Percentiles rank a stretch among this genome's conserved stretches.
Conservation (phyloP, 2,113 vertebrate species). For the Tachysurus vachellii region DNA sequence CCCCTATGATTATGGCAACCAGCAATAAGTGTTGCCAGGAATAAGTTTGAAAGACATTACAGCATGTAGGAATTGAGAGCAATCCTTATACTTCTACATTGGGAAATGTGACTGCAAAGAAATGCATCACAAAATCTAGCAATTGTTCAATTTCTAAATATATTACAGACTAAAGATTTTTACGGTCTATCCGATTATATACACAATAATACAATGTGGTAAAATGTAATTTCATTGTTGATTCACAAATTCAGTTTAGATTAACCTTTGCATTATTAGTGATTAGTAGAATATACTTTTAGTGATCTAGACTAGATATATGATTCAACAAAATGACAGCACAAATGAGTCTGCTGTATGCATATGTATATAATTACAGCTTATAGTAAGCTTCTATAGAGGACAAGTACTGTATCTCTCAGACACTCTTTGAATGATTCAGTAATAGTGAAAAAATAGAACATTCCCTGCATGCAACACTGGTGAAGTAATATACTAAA, state of each 20-base stretch:
- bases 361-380: neutral
- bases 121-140: neutral
- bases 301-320: neutral
- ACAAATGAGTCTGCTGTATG: neutral
- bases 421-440: neutral
- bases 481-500: slow-evolving; percentile 31
- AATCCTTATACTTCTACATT: neutral
- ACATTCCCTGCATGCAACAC: neutral
- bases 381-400: neutral
- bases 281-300: neutral
- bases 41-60: neutral
- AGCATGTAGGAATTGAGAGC: neutral
- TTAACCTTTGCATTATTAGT: neutral
- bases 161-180: neutral
- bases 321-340: neutral
- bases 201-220: neutral
- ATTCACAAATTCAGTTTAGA: neutral
- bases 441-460: slow-evolving; percentile 17
- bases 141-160: neutral
- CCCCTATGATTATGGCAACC: neutral
- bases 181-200: neutral
- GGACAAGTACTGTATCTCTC: neutral
- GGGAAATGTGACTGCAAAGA: neutral
- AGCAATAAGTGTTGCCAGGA: too few species aligned
- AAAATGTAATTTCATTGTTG: neutral